Evolutionary conservation across 2,888 invertebrate genomes (phyloP).

Genomic region (Prenolepis imparis): DNA sequence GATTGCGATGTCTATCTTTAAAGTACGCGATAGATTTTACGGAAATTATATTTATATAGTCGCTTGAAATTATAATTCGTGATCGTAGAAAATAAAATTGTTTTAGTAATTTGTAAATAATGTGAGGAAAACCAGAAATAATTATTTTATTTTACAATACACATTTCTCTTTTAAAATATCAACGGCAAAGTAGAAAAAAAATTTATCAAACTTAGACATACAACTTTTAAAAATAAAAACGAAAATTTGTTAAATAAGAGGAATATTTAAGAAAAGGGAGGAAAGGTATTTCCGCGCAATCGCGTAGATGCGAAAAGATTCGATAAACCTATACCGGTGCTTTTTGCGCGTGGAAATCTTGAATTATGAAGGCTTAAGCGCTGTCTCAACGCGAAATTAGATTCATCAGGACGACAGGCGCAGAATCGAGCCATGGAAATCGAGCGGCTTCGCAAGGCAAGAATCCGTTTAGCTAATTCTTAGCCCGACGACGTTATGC

Average conservation of each 20-base stretch:
- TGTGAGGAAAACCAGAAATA: background rate
- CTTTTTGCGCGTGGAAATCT: conserved; percentile 29
- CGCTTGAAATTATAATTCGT: background rate
- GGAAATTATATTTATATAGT: background rate
- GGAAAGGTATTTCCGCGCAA: conserved; percentile 16
- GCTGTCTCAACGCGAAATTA: conserved; percentile 58
- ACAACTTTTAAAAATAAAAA: background rate
- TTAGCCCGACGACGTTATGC: conserved; percentile 65
- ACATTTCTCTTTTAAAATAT: background rate
- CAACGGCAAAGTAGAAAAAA: background rate
- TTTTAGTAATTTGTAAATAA: background rate
- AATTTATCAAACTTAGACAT: background rate
- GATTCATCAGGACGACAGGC: conserved; percentile 47
- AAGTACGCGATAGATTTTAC: conserved; percentile 6
- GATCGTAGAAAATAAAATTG: background rate
- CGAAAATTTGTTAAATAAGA: background rate
- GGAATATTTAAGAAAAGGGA: background rate
- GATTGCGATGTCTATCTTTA: conserved; percentile 10
- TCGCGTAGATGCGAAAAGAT: conserved; percentile 6
- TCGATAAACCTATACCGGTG: background rate
- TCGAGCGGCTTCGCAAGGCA: conserved; percentile 64
- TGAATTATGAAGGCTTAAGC: conserved; percentile 43
- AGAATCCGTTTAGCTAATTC: conserved; percentile 84
- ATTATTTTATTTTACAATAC: background rate
- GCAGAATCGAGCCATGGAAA: conserved; percentile 48